Conservation (phyloP, 2,888 invertebrate genomes). For the Meteorus cinctellus region DNA sequence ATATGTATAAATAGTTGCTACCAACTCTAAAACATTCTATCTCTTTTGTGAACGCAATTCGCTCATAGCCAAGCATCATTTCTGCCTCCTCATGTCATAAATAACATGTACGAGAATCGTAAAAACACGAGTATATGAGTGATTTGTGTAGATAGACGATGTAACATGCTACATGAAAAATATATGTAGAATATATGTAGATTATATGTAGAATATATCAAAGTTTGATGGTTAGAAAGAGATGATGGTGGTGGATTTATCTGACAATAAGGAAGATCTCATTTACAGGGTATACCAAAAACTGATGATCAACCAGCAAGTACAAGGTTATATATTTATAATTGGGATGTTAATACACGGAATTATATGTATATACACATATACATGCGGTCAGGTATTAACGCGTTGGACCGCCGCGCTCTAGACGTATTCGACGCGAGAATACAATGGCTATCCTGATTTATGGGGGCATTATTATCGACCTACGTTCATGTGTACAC, state of each 20-base stretch:
- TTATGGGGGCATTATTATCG: slow-evolving; percentile 68
- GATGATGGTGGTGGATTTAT: slow-evolving; percentile 3
- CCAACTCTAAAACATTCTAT: neutral
- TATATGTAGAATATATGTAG: slow-evolving; percentile 20
- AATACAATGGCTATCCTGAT: slow-evolving; percentile 68
- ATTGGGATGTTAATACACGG: neutral
- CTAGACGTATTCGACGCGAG: slow-evolving; percentile 58
- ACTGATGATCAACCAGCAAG: slow-evolving; percentile 6
- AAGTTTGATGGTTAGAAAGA: neutral
- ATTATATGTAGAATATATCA: slow-evolving; percentile 11
- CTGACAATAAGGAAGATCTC: slow-evolving; percentile 37
- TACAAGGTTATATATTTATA: slow-evolving; percentile 1
- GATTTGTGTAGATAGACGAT: slow-evolving; percentile 58
- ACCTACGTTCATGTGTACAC: slow-evolving; percentile 61
- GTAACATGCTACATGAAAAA: slow-evolving; percentile 8
- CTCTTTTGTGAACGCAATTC: slow-evolving; percentile 51
- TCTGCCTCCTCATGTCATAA: slow-evolving; percentile 54
- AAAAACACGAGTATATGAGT: slow-evolving; percentile 66
- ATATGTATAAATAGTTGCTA: neutral
- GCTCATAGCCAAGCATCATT: slow-evolving; percentile 54
- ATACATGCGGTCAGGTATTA: neutral
- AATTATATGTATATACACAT: slow-evolving; percentile 8
- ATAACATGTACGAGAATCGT: slow-evolving; percentile 62
- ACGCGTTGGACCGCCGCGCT: slow-evolving; percentile 38
- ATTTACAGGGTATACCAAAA: neutral